phyloP scores from a whole-genome alignment of 2,888 invertebrate genomes.

The Leptopilina myrica region DNA sequence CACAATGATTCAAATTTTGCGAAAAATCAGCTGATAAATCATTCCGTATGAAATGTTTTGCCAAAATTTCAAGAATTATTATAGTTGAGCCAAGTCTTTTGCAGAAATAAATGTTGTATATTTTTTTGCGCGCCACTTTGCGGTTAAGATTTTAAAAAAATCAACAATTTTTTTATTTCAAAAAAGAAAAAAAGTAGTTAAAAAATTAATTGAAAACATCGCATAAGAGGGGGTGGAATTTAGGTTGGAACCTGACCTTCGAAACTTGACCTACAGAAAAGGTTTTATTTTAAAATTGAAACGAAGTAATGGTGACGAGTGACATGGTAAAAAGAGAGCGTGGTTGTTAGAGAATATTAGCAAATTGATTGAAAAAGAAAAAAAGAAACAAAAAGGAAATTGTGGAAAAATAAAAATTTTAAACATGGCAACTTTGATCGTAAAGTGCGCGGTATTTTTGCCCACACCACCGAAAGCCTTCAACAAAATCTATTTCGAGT shows the following conservation, averaged over 20 bases:
- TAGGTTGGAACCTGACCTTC: neutral
- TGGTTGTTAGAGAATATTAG: no score
- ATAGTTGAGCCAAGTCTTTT: constrained; percentile 13
- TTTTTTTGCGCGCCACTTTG: neutral
- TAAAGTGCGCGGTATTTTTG: constrained; percentile 70
- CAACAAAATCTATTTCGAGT: constrained; percentile 70
- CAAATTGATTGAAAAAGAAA: neutral
- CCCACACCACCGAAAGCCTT: constrained; percentile 67
- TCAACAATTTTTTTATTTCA: no score
- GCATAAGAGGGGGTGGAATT: neutral
- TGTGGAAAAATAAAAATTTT: neutral
- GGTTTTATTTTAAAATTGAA: neutral
- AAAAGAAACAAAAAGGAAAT: neutral
- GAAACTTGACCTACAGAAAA: constrained; percentile 8
- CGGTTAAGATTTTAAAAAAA: no score
- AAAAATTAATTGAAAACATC: neutral
- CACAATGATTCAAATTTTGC: constrained; percentile 1
- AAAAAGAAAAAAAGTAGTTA: neutral
- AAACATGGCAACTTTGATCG: constrained; percentile 52
- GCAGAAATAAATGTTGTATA: neutral
- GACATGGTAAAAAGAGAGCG: no score
- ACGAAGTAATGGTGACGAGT: neutral
- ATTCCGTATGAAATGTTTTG: neutral
- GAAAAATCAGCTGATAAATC: constrained; percentile 9
- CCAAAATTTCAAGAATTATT: constrained; percentile 4